Conservation (phyloP, 2,113 vertebrate genomes). For the Brachirus orientalis region DNA sequence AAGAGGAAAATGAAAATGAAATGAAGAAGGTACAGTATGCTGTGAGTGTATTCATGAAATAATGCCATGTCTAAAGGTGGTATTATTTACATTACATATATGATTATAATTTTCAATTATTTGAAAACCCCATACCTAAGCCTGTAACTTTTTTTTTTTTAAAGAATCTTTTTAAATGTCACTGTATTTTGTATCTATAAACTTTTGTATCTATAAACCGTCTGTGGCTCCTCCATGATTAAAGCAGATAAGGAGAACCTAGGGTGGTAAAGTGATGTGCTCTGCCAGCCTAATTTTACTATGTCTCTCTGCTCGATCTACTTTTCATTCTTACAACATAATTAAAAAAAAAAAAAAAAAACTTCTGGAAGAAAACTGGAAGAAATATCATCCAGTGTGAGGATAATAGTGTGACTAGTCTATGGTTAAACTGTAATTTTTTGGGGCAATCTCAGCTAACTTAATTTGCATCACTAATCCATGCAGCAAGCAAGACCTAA, state of each 20-base stretch:
- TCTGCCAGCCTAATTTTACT: slow-evolving; percentile 2
- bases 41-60: background rate
- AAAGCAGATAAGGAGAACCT: background rate
- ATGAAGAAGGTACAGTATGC: no score
- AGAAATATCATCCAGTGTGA: background rate
- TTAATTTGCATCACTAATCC: no score
- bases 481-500: no score
- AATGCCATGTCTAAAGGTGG: background rate
- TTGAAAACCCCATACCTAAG: background rate
- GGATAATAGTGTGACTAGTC: no score
- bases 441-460: no score
- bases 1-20: background rate
- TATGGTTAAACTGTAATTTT: no score
- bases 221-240: background rate
- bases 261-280: slow-evolving; percentile 7
- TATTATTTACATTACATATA: no score
- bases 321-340: background rate
- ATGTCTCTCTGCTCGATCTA: background rate
- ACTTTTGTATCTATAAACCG: background rate
- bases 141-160: no score
- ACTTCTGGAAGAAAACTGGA: no score
- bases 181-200: background rate
- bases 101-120: background rate
- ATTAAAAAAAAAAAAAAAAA: slow-evolving; percentile 1
- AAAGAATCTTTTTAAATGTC: background rate